A percentile compares a stretch with the other conserved stretches of the same genome.
Evolutionary conservation across 1,140 invertebrate species (phyloP).

Genomic region (Dendrolimus punctatus): DNA sequence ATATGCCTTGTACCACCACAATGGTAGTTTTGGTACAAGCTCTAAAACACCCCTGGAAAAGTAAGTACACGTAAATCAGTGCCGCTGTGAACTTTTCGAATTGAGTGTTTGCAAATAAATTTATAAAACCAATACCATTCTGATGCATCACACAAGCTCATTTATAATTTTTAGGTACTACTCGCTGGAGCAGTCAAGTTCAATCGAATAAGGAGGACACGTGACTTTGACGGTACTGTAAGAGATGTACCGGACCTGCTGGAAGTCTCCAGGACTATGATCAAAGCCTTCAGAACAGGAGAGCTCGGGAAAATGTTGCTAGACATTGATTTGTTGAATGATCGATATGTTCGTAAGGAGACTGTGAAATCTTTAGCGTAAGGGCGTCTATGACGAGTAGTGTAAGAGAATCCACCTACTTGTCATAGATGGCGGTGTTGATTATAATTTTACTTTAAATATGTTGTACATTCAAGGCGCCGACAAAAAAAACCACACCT

Average conservation of each 20-base stretch:
- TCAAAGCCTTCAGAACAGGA: slow-evolving; percentile 78
- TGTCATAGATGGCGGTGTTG: neutral
- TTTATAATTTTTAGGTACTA: slow-evolving; percentile 50
- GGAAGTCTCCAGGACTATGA: slow-evolving; percentile 74
- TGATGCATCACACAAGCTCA: too few relatives aligned
- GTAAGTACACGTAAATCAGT: too few relatives aligned
- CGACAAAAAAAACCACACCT: too few relatives aligned
- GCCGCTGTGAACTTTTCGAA: too few relatives aligned
- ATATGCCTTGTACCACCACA: too few relatives aligned
- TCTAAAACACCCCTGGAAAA: too few relatives aligned
- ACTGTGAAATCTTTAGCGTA: slow-evolving; percentile 12
- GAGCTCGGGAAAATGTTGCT: slow-evolving; percentile 78
- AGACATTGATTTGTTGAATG: slow-evolving; percentile 71
- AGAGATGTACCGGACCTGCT: slow-evolving; percentile 75
- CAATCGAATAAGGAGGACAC: slow-evolving; percentile 71
- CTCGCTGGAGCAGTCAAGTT: slow-evolving; percentile 74
- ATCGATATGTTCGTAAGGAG: slow-evolving; percentile 9
- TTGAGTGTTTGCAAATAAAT: too few relatives aligned
- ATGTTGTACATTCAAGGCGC: too few relatives aligned
- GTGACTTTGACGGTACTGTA: slow-evolving; percentile 68
- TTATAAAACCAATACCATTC: too few relatives aligned
- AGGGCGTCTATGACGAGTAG: neutral
- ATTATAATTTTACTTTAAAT: neutral
- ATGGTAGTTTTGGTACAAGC: too few relatives aligned
- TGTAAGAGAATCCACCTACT: neutral